These are phyloP conservation scores for Nymphalis io DNA, from an alignment of 1,140 invertebrate species.

Conservation along the genomic window DNA sequence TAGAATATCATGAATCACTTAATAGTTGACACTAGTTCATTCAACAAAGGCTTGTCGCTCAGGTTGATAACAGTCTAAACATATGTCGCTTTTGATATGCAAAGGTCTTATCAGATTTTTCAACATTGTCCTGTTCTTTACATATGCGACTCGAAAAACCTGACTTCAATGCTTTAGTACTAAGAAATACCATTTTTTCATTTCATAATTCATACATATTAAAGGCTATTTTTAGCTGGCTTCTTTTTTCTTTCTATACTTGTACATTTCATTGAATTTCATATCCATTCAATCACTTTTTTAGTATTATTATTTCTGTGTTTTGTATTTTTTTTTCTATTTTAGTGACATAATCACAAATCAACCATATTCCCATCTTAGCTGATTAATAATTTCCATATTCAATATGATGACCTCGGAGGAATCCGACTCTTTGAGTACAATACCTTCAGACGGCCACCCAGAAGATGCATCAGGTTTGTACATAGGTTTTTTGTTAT, in stretches of 20 bases:
- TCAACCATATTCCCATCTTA: constrained; percentile 37
- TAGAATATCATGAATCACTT: constrained; percentile 6
- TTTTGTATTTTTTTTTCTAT: constrained; percentile 33
- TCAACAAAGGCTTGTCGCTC: background rate
- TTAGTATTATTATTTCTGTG: constrained; percentile 18
- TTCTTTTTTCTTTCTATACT: background rate
- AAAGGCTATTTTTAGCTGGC: background rate
- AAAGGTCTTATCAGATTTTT: background rate
- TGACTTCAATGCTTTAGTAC: too few relatives aligned
- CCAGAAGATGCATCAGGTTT: constrained; percentile 68
- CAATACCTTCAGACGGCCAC: constrained; percentile 63
- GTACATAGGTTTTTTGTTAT: background rate
- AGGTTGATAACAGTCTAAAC: background rate
- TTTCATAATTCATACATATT: background rate
- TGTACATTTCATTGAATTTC: constrained; percentile 3
- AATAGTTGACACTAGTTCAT: background rate
- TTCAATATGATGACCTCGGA: constrained; percentile 66
- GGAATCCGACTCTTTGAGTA: constrained; percentile 66
- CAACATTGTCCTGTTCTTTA: background rate
- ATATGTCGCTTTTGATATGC: background rate
- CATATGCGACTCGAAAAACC: too few relatives aligned
- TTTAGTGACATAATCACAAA: constrained; percentile 41
- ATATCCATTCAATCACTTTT: constrained; percentile 11
- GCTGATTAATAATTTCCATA: constrained; percentile 33
- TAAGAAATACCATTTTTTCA: too few relatives aligned